Evolutionary conservation across 2,113 vertebrate species (phyloP).

Genomic region (Malurus cyaneus): DNA sequence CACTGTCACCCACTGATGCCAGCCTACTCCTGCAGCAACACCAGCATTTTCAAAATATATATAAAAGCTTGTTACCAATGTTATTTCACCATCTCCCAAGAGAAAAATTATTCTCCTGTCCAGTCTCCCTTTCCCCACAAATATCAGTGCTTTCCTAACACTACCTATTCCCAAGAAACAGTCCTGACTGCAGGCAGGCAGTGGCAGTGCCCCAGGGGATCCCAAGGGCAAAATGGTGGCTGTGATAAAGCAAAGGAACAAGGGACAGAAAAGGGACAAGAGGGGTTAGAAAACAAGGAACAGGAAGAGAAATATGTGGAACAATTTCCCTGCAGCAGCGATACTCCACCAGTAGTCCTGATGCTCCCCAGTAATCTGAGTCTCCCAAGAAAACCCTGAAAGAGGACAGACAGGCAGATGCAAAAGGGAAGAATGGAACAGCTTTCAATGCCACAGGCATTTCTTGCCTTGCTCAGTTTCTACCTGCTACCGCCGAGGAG

Average conservation of each 20-base stretch:
- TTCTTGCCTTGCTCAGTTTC: background rate
- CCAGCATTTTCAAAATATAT: fast-evolving
- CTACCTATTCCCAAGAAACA: background rate
- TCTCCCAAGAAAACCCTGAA: background rate
- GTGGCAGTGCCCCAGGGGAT: fast-evolving
- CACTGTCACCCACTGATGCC: background rate
- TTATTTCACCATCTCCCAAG: background rate
- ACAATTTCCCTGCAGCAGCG: background rate
- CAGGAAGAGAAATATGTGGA: background rate
- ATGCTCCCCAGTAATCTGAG: background rate
- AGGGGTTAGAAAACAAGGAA: background rate
- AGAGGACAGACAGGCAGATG: fast-evolving
- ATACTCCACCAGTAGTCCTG: background rate
- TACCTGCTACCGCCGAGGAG: background rate
- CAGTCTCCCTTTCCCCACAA: background rate
- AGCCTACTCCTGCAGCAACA: background rate
- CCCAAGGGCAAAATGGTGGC: too few relatives aligned
- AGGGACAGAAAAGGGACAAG: background rate
- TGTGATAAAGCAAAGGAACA: too few relatives aligned
- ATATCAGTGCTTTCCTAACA: background rate
- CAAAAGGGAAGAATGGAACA: background rate
- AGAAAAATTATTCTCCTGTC: background rate
- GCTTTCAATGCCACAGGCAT: background rate
- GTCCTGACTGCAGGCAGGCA: background rate
- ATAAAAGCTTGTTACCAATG: background rate